Conservation (phyloP, 2,888 invertebrate species). For the Brachyptera risi region DNA sequence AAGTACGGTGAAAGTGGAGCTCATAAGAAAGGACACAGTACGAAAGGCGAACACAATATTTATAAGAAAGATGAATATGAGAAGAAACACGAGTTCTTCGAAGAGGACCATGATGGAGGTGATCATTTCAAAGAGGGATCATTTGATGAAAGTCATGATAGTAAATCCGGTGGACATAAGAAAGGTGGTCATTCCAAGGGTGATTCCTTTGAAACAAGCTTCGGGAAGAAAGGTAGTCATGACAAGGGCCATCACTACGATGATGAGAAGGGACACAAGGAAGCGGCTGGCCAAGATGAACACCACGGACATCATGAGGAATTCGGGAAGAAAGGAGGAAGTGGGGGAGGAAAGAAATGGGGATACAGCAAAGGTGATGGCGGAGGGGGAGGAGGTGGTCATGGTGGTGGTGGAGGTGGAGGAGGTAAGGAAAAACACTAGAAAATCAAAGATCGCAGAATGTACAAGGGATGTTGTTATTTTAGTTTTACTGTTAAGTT, state of each 20-base stretch:
- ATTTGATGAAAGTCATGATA: constrained; percentile 51
- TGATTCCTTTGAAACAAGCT: constrained; percentile 53
- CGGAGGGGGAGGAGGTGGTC: constrained; percentile 16
- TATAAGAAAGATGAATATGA: constrained; percentile 73
- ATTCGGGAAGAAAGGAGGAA: constrained; percentile 34
- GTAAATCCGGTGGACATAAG: constrained; percentile 44
- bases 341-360: constrained; percentile 24
- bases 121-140: constrained; percentile 63
- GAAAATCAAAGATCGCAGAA: background rate
- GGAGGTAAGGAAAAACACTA: background rate
- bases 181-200: constrained; percentile 36
- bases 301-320: constrained; percentile 27
- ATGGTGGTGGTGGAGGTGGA: constrained; percentile 16
- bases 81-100: constrained; percentile 71
- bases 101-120: constrained; percentile 65
- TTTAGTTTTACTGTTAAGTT: constrained; percentile 2
- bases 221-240: constrained; percentile 45
- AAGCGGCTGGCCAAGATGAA: constrained; percentile 32
- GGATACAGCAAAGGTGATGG: constrained; percentile 18
- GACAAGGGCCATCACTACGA: constrained; percentile 36
- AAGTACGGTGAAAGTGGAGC: constrained; percentile 58
- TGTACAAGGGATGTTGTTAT: background rate
- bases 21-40: constrained; percentile 68
- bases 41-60: constrained; percentile 68
- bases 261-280: constrained; percentile 34